A percentile compares a stretch with the other conserved stretches of the same genome.
Conservation (phyloP, 2,797 vertebrate genomes). For the Sylvilagus floridanus region DNA sequence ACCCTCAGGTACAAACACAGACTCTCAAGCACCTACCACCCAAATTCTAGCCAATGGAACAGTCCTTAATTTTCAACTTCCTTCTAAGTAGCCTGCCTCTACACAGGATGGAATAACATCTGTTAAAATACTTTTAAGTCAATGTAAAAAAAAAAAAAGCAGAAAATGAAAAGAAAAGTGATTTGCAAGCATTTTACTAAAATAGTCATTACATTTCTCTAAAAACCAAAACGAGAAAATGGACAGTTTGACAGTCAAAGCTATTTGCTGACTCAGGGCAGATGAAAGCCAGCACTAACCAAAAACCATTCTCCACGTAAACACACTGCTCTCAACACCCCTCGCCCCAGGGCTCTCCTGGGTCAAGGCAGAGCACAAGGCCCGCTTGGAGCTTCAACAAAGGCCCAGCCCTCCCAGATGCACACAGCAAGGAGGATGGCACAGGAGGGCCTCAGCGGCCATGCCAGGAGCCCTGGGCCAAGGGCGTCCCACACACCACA, state of each 20-base stretch:
- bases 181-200: conserved; percentile 81
- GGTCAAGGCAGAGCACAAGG: neutral
- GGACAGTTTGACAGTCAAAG: conserved; percentile 82
- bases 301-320: conserved; percentile 57
- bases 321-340: conserved; percentile 49
- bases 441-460: no score
- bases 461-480: no score
- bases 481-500: no score
- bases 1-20: neutral
- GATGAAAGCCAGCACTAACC: conserved; percentile 91
- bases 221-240: conserved; percentile 85
- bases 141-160: conserved; percentile 17
- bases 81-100: neutral
- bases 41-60: neutral
- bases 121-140: conserved; percentile 49
- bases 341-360: conserved; percentile 7
- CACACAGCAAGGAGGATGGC: no score
- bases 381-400: no score
- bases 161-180: conserved; percentile 72
- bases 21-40: neutral
- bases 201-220: conserved; percentile 83
- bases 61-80: neutral
- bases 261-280: conserved; percentile 93
- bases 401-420: no score
- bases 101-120: conserved; percentile 18